Percentiles rank a stretch among this genome's conserved stretches.
These are phyloP conservation scores for Thalassoma bifasciatum DNA, from an alignment of 2,113 vertebrate species.

Conservation along the genomic window DNA sequence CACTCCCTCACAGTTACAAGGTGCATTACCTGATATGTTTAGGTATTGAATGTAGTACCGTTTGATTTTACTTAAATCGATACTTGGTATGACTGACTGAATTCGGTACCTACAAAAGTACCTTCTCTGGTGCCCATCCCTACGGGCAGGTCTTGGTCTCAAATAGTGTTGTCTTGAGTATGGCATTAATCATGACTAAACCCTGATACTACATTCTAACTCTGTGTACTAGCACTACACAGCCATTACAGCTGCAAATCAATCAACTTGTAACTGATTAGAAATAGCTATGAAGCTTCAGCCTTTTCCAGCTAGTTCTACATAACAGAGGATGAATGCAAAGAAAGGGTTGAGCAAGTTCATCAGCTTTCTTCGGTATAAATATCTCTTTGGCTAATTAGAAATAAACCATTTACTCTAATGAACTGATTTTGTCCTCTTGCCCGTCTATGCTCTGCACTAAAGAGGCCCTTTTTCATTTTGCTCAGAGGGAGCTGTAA, in stretches of 20 bases:
- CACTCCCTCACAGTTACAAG: too few relatives aligned
- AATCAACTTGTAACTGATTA: background rate
- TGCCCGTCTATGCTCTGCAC: conserved; percentile 35
- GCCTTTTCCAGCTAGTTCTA: background rate
- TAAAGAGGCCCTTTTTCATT: conserved; percentile 55
- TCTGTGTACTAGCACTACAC: background rate
- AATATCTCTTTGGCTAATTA: conserved; percentile 67
- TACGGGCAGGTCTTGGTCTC: too few relatives aligned
- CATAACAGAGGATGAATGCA: conserved; percentile 7
- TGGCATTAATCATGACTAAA: too few relatives aligned
- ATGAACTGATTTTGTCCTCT: conserved; percentile 62
- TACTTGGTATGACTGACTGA: too few relatives aligned
- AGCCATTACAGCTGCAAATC: conserved; percentile 26
- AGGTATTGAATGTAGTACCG: too few relatives aligned
- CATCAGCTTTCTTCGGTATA: conserved; percentile 38
- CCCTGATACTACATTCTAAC: too few relatives aligned
- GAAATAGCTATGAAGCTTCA: background rate
- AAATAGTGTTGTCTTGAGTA: too few relatives aligned
- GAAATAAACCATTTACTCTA: conserved; percentile 72
- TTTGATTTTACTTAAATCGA: too few relatives aligned
- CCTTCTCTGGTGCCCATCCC: too few relatives aligned
- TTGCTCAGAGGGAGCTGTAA: conserved; percentile 43
- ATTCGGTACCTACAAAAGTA: too few relatives aligned
- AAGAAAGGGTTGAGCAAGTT: conserved; percentile 39
- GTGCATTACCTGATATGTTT: too few relatives aligned